phyloP scores from a whole-genome alignment of 2,797 vertebrate genomes.

The Knipowitschia caucasica region DNA sequence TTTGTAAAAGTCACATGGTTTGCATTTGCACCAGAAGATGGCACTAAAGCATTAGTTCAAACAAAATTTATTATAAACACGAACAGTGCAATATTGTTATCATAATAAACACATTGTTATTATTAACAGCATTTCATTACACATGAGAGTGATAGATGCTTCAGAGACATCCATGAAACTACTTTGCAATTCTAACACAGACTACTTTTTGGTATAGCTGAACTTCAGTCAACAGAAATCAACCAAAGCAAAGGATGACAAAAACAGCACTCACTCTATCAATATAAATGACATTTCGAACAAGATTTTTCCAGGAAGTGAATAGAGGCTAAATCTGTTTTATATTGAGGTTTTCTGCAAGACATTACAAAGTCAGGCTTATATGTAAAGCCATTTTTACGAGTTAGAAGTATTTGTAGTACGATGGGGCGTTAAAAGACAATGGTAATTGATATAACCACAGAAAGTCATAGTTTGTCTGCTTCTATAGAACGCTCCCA shows the following conservation, averaged over 20 bases:
- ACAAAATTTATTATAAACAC: constrained; percentile 61
- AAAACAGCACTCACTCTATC: neutral
- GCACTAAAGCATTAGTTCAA: constrained; percentile 25
- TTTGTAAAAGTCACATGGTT: no score
- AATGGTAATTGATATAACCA: neutral
- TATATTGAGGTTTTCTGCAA: neutral
- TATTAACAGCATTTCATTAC: constrained; percentile 28
- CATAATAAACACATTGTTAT: constrained; percentile 45
- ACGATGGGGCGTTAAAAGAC: neutral
- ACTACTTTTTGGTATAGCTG: constrained; percentile 50
- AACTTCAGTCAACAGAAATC: constrained; percentile 29
- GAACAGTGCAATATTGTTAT: constrained; percentile 50
- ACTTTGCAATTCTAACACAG: constrained; percentile 30
- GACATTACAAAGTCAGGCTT: neutral
- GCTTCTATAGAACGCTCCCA: constrained; percentile 27
- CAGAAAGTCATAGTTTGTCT: constrained; percentile 12
- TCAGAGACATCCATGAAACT: constrained; percentile 42
- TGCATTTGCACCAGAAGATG: neutral
- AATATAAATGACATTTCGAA: constrained; percentile 4
- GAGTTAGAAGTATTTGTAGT: neutral
- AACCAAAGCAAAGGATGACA: constrained; percentile 1
- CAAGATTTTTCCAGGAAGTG: constrained; percentile 2
- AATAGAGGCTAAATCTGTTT: neutral
- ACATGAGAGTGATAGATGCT: constrained; percentile 36
- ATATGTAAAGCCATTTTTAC: neutral